Evolutionary conservation across 2,113 vertebrate species (phyloP).

Genomic region (Apodemus speciosus): DNA sequence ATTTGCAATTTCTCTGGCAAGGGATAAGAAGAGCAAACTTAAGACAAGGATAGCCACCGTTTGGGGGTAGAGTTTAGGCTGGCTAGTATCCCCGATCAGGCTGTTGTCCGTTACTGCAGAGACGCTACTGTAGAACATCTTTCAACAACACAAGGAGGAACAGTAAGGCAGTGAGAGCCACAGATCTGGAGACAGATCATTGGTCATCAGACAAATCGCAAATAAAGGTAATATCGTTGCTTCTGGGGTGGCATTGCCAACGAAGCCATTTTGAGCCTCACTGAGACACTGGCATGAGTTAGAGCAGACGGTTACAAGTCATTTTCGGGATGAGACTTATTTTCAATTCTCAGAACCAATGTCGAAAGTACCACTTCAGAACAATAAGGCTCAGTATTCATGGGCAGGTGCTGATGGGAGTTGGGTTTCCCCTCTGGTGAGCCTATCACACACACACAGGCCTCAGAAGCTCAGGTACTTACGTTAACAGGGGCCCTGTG

Average conservation of each 20-base stretch:
- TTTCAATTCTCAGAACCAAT: slow-evolving; percentile 34
- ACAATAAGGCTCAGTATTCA: background rate
- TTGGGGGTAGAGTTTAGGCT: background rate
- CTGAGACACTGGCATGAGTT: slow-evolving; percentile 1
- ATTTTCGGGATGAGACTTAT: slow-evolving; percentile 33
- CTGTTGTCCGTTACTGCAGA: background rate
- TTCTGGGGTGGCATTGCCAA: slow-evolving; percentile 23
- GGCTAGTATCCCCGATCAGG: background rate
- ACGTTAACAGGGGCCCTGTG: slow-evolving; percentile 3
- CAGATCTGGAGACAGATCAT: slow-evolving; percentile 5
- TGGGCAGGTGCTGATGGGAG: background rate
- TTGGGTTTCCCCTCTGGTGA: slow-evolving; percentile 39
- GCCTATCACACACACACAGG: background rate
- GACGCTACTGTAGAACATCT: background rate
- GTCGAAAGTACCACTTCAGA: slow-evolving; percentile 30
- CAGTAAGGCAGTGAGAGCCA: slow-evolving; percentile 5
- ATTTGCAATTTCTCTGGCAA: background rate
- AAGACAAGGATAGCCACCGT: background rate
- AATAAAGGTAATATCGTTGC: background rate
- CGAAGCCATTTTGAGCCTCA: slow-evolving; percentile 21
- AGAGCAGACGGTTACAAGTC: background rate
- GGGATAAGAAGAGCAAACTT: slow-evolving; percentile 17
- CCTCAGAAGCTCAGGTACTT: slow-evolving; percentile 10
- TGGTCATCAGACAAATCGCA: background rate
- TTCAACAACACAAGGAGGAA: background rate